phyloP scores from a whole-genome alignment of 2,888 invertebrate genomes.

The Mesochorus sp. region DNA sequence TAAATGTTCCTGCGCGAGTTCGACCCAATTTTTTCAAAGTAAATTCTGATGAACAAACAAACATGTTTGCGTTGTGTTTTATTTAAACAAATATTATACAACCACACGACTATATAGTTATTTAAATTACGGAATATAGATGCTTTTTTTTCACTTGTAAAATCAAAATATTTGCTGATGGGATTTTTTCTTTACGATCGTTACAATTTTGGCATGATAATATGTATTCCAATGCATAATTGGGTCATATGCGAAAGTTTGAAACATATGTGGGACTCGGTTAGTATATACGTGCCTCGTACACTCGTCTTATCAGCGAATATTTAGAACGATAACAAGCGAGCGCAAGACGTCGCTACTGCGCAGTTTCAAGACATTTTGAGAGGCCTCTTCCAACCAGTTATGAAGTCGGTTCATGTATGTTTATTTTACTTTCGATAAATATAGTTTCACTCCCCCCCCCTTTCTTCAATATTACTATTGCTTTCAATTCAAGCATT shows the following conservation, averaged over 20 bases:
- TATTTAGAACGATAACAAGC: slow-evolving; percentile 68
- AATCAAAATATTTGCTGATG: neutral
- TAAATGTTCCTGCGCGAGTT: slow-evolving; percentile 4
- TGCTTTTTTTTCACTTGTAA: neutral
- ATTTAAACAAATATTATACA: too few species aligned
- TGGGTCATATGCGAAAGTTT: slow-evolving; percentile 35
- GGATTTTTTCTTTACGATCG: neutral
- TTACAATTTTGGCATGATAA: slow-evolving; percentile 4
- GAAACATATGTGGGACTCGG: slow-evolving; percentile 12
- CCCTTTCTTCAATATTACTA: neutral
- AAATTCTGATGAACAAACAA: slow-evolving; percentile 15
- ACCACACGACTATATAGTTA: too few species aligned
- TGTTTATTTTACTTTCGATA: slow-evolving; percentile 35
- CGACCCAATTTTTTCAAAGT: slow-evolving; percentile 34
- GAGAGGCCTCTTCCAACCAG: slow-evolving; percentile 20
- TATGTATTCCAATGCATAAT: slow-evolving; percentile 4
- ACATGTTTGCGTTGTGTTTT: too few species aligned
- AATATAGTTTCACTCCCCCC: neutral
- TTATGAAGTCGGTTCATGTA: neutral
- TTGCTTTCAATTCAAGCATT: too few species aligned
- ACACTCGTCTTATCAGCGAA: slow-evolving; percentile 62
- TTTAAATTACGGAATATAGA: neutral
- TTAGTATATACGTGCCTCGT: neutral
- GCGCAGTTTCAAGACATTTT: slow-evolving; percentile 57
- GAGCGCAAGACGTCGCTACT: slow-evolving; percentile 53